A percentile compares a stretch with the other conserved stretches of the same genome.
Evolutionary conservation across 2,888 invertebrate species (phyloP).

Genomic region (Fragum sueziense): DNA sequence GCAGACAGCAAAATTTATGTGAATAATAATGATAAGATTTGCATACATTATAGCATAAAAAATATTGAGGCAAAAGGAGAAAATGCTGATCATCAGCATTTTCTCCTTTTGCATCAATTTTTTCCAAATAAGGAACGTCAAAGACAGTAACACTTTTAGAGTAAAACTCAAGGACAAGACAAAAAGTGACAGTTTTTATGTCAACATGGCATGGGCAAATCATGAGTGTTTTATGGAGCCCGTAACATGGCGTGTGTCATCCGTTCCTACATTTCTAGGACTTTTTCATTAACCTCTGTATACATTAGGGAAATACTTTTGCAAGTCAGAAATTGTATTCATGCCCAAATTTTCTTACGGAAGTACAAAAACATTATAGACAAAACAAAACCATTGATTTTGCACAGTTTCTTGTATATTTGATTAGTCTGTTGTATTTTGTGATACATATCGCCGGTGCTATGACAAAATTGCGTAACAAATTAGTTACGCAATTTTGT

Average conservation of each 20-base stretch:
- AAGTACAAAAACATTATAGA: background rate
- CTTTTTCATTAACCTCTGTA: background rate
- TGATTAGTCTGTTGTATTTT: no score
- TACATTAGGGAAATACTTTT: background rate
- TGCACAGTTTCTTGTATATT: background rate
- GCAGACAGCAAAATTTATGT: no score
- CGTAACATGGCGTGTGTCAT: background rate
- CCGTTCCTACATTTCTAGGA: background rate
- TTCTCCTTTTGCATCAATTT: no score
- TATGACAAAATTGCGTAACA: no score
- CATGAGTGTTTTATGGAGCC: slow-evolving; percentile 5
- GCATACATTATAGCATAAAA: no score
- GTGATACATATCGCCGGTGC: no score
- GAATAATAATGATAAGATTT: no score
- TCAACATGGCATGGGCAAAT: background rate
- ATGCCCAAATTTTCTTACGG: background rate
- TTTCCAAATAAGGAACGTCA: no score
- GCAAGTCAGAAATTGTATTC: background rate
- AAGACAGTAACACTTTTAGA: background rate
- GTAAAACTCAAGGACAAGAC: background rate
- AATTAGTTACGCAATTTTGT: no score
- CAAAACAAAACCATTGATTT: background rate
- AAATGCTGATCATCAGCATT: no score
- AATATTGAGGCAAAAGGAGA: no score
- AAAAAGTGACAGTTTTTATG: background rate